Base-by-base conservation (phyloP, 2,888 invertebrate species). In the Dicycla oo region DNA sequence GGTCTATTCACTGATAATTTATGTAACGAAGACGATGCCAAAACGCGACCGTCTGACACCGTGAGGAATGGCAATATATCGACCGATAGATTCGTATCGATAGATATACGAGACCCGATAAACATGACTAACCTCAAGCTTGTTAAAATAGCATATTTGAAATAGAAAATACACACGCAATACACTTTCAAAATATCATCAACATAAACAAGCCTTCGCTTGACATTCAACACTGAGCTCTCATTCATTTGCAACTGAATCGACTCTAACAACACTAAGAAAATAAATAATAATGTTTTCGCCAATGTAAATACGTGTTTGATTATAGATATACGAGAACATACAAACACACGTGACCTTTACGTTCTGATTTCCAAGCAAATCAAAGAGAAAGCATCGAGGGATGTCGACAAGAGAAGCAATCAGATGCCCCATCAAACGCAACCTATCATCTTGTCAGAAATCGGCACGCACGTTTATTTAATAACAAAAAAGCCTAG, bases 391-490 rank as follows among this genome's bases (percentile, higher is more conserved):
- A 96, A 96, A 96, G 95, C 93, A 91, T 89, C 90, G 90, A 91
- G 92, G 91, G 93, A 94, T 90, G 94, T 94, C 94, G 93, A 95
- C 95, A 95, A 95, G 95, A 94, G 95, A 94, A 91, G 95, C 94
- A 96, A 96, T 96, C 96, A 95, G 94, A 94, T 92, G 92, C 91
- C 91, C 90, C 95, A 94, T 95, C 95, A 94, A 93, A 94, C 92
- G 85, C 89, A 94, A 94, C 95, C 95, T 95, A 95, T 95, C 95
- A 96, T 96, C 95, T 95, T 92, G 92, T 91, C 93, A 93, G 94
- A 95, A 94, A 96, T 94, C 95, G 95, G 95, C 95, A 95, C 95
- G 95, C 94, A 95, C 94, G 94, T 93, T 95, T 93, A 95, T 96
- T 96, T 95, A 94, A 95, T 95, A 94, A 95, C 94, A 94, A 94